Conservation (phyloP, 92 coral and sea anemone species). For the Parazoanthus atlanticus region DNA sequence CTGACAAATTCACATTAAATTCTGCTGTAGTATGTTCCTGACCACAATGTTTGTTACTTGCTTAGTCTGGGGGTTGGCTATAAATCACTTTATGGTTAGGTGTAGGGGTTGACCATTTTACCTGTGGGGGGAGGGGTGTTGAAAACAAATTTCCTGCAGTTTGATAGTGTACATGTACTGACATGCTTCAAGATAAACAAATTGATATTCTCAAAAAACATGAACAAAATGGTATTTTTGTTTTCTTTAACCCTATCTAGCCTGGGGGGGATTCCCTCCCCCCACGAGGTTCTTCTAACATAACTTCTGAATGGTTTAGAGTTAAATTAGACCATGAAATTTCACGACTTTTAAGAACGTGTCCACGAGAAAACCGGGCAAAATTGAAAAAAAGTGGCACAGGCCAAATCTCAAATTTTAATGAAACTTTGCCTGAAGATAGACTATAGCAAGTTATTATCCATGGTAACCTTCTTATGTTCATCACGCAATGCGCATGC, state of each 20-base stretch:
- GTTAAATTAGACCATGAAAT: conserved; percentile 1
- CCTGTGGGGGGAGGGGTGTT: conserved; percentile 7
- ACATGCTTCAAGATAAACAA: conserved; percentile 11
- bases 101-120: conserved; percentile 17
- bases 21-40: conserved; percentile 16
- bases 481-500: no score
- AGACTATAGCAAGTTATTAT: no score
- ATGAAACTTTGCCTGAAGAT: no score
- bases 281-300: conserved; percentile 2
- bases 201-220: not conserved
- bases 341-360: not conserved
- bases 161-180: conserved; percentile 11
- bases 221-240: conserved; percentile 1
- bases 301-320: conserved; percentile 3
- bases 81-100: conserved; percentile 26
- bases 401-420: no score
- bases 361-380: no score
- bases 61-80: not conserved
- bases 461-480: no score
- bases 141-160: conserved; percentile 17
- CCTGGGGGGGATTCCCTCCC: not conserved
- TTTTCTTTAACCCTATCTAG: not conserved
- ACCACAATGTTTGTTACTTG: conserved; percentile 12
- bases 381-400: no score
- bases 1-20: conserved; percentile 11